Evolutionary conservation across 92 coral and sea anemone genomes (phyloP).

Genomic region (Paramuricea clavata): DNA sequence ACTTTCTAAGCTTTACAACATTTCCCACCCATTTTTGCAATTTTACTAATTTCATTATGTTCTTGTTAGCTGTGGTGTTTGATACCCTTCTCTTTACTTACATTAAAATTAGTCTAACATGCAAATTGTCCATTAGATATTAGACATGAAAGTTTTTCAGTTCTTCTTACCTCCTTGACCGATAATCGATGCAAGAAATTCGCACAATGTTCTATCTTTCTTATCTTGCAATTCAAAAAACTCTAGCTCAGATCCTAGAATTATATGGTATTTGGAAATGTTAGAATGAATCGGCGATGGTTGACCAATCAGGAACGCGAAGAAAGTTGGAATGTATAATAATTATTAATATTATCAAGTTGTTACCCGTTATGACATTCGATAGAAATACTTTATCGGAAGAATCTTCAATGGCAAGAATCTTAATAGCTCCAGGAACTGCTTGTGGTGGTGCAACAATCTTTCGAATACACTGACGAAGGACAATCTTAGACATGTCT

Average conservation of each 20-base stretch:
- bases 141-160: neutral
- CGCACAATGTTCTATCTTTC: conserved; percentile 15
- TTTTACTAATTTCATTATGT: too few relatives aligned
- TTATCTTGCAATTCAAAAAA: conserved; percentile 6
- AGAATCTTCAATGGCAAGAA: conserved; percentile 23
- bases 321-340: neutral
- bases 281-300: too few relatives aligned
- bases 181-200: conserved; percentile 15
- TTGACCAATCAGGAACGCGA: neutral
- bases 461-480: conserved; percentile 10
- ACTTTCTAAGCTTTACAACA: too few relatives aligned
- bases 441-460: conserved; percentile 34
- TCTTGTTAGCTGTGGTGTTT: too few relatives aligned
- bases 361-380: neutral
- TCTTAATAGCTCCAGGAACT: conserved; percentile 5
- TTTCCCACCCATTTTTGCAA: too few relatives aligned
- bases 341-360: neutral
- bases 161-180: conserved; percentile 15
- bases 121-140: neutral
- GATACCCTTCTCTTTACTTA: neutral
- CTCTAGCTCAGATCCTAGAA: neutral
- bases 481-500: neutral
- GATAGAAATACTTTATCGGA: conserved; percentile 13
- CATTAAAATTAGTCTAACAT: too few relatives aligned
- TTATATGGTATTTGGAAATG: neutral